Evolutionary conservation across 2,888 invertebrate genomes (phyloP), one percentile per base, ranked within the genome.

Genomic region (Psylliodes chrysocephalus): DNA sequence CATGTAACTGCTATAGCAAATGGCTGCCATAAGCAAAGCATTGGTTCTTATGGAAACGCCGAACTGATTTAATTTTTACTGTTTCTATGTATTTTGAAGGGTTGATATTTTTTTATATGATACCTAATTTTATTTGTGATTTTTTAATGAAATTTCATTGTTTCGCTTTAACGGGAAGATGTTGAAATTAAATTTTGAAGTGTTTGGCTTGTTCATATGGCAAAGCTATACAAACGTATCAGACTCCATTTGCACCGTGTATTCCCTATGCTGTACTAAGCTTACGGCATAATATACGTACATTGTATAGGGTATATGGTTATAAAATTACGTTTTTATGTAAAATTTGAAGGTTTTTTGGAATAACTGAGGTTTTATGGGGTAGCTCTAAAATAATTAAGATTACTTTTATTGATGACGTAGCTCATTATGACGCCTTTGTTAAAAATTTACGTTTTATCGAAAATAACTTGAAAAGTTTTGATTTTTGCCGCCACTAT

Each of bases 1-100:
- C 81, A 78, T 82, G 82, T 80, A 82, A 82, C 82, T 81, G 79
- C 79, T 70, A 80, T 69, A 80, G 81, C 83, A 83, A 84, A 84
- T 84, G 84, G 84, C 84, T 84, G 84, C 84, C 84, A 83, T 84
- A 84, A 84, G 84, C 82, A 81, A 79, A 79, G 81, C 82, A 84
- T 84, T 80, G 83, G 81, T 72, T 75, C 73, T 60, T 67, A 71
- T 33, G 61, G 56, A 64, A 59, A 62, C 56, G 64, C 52, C 64
- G 30, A 52, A 66, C 53, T 18, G 38, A 74, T 66, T 75, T 76
- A 72, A 71, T 74, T 71, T 73, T 55, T 54, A 33, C 38, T 14
- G 47, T 64, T 71, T 57, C 17, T 40, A 30, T 18, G 38, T 3
- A 33, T 40, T 47, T 19, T 47, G 60, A 63, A 60, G 22, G 7